Evolutionary conservation across 2,113 vertebrate species (phyloP), one percentile per base, ranked within the genome.

Genomic region (Ceyx margarethae): DNA sequence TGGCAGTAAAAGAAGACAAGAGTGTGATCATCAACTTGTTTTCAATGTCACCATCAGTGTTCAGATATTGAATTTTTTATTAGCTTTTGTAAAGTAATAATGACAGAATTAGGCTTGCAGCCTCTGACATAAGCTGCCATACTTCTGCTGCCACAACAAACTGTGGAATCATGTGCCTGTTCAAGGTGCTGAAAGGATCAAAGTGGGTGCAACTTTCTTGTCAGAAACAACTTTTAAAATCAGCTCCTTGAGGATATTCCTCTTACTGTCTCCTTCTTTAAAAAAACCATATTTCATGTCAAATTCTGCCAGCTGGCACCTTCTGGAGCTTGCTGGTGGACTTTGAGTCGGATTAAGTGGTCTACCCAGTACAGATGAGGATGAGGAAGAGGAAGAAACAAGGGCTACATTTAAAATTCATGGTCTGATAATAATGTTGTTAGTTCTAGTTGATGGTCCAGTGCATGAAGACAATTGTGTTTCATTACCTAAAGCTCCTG

Each of bases 31-130:
- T 79, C 84, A 92, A 69, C 71, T 68, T 89, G 62, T 81, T 95
- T 93, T 85, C 69, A 65, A 0, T 82, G 60, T 74, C 89, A 19
- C 29, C 50, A 66, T 87, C 93, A 95, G 28, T 73, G 65, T 87
- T 92, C 81, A 88, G 72, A 77, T 72, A 88, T 79, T 93, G n/a
- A 78, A 87, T 81, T 76, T 94, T 94, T 94, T 57, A 95, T 84
- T 91, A 81, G 57, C 23, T 84, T 84, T 91, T 92, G 50, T 90
- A 78, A 84, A 40, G 29, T 72, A 78, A 87, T 93, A 87, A 91
- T 73, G 78, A 89, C 74, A 94, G 89, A 92, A 89, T 84, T 79
- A 89, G 74, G 71, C 66, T 89, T 79, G 29, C 81, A 87, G 78
- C 53, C 71, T 75, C 79, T 94, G 45, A 81, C 62, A 79, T 26